phyloP scores from a whole-genome alignment of 2,113 vertebrate species.

The Pampusana beccarii region DNA sequence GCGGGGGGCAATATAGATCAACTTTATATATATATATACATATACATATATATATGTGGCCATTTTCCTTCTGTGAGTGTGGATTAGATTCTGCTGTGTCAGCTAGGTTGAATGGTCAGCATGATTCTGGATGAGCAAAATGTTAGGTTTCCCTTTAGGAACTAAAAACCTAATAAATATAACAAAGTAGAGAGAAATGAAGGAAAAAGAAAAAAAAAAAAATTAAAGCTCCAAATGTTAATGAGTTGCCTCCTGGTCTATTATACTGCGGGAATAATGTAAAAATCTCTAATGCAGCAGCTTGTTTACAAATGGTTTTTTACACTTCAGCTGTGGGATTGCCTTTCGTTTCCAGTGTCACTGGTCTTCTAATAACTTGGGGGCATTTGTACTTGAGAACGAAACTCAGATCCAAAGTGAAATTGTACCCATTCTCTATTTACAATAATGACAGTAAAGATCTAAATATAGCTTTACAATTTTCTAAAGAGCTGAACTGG shows the following conservation, averaged over 20 bases:
- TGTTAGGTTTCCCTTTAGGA: not conserved
- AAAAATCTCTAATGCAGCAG: not conserved
- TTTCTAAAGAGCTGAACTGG: not conserved
- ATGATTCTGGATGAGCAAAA: not conserved
- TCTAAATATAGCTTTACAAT: not conserved
- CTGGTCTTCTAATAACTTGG: not conserved
- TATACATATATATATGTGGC: not conserved
- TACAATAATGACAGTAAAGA: not conserved
- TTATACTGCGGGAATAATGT: not conserved
- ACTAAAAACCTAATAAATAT: not conserved
- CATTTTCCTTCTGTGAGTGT: not conserved
- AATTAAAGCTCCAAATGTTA: not conserved
- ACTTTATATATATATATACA: not conserved
- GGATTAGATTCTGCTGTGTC: not conserved
- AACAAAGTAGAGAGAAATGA: not conserved
- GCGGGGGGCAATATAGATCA: not conserved
- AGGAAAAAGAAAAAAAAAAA: not conserved
- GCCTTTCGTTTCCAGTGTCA: not conserved
- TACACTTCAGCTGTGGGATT: not conserved
- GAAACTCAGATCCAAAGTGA: not conserved
- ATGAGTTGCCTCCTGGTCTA: not conserved
- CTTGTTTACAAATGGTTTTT: not conserved
- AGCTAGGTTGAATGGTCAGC: not conserved
- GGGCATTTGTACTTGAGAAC: not conserved
- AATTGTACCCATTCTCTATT: not conserved